Base-by-base conservation (phyloP, 2,113 vertebrate genomes). In the Trichechus manatus region DNA sequence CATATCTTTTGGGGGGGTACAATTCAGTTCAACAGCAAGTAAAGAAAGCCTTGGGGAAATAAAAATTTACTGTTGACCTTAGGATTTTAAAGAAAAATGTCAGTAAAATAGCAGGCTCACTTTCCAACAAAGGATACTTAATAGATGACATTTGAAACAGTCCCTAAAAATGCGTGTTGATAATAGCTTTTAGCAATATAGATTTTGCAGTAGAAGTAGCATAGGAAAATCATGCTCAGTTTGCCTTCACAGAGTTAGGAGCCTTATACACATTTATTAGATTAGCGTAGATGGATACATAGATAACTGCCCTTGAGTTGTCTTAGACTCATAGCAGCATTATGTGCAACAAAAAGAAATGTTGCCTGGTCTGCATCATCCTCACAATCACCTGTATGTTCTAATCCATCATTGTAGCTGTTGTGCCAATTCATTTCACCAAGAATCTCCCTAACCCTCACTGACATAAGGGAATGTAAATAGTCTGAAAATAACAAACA, bases 21-120 rank as follows among this genome's bases (percentile, higher is more conserved):
- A 53, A 13, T 53, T 53, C 50, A 53, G 13, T 53, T 13, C 50
- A 53, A 53, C 50, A 53, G 50, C 8, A 13, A 53, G 13, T 53
- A 53, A 53, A 53, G 50, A 39, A 10, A 53, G 50, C 13, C 50
- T 53, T 53, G 50, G 50, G 13, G 50, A 53, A 53, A 53, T 53
- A 39, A 39, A 39, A 3, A 53, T 13, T 94, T 80, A 59, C 5
- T 96, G 9, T 63, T 68, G 61, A 78, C 31, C 50, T 77, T 27
- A 77, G n/a, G 19, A 82, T 77, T 96, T n/a, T 63, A 85, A 86
- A 39, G 75, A 53, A 74, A 79, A 84, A 88, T 50, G 23, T 77
- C 47, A 61, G n/a, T 66, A 2, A 88, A 95, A 68, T 61, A 90
- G 4, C 23, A 80, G 47, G 11, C 9, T 82, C 1, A 36, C 25